Conservation (phyloP, 2,113 vertebrate species). For the Otis tarda region DNA sequence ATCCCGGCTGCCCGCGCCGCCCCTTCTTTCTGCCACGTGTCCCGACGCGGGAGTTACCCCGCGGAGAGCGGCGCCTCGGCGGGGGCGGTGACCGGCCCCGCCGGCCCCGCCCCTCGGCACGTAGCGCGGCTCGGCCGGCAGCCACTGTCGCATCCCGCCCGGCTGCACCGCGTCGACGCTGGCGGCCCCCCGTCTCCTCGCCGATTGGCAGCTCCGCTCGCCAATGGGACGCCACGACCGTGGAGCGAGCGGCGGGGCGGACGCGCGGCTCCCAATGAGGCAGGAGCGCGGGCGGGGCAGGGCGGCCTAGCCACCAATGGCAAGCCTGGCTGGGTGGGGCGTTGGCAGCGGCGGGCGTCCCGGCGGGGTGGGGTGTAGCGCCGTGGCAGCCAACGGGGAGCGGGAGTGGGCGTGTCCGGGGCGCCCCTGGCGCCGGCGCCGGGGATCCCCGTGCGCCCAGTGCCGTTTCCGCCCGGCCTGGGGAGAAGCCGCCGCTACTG, state of each 20-base stretch:
- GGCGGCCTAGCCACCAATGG: background rate
- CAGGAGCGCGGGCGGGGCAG: background rate
- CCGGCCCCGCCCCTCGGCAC: background rate
- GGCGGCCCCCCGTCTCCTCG: background rate
- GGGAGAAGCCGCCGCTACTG: constrained; percentile 67
- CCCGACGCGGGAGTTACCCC: constrained; percentile 8
- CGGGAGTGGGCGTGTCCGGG: constrained; percentile 61
- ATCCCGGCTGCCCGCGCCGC: background rate
- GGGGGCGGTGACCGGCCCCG: background rate
- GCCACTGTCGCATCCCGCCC: background rate
- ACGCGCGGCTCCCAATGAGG: background rate
- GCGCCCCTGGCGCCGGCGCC: constrained; percentile 85
- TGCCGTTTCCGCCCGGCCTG: constrained; percentile 94
- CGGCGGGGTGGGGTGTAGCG: background rate
- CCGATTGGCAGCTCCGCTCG: background rate
- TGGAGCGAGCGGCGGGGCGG: background rate
- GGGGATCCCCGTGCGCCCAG: constrained; percentile 91
- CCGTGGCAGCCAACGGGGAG: constrained; percentile 69
- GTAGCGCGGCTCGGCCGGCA: background rate
- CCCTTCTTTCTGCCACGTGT: constrained; percentile 43
- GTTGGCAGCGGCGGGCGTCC: constrained; percentile 16
- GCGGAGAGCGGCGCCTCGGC: background rate
- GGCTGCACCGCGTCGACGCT: background rate
- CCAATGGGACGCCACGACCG: background rate
- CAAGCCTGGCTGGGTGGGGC: background rate